Evolutionary conservation across 2,888 invertebrate genomes (phyloP).

Genomic region (Ditylenchus weischeri): DNA sequence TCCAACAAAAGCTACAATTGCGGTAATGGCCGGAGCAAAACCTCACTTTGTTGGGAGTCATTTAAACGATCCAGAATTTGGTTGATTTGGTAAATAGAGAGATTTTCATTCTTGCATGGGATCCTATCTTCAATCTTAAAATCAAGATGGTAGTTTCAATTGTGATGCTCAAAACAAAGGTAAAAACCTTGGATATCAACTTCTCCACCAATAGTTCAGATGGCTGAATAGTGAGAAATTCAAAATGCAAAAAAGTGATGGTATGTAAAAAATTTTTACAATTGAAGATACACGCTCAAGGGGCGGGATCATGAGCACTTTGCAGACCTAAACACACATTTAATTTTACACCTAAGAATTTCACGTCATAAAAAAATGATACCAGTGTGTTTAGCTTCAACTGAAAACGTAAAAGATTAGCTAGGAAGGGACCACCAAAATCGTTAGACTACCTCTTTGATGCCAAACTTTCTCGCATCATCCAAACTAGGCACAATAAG

Average conservation of each 20-base stretch:
- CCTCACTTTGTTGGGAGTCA: slow-evolving; percentile 11
- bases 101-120: slow-evolving; percentile 6
- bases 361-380: too few species aligned
- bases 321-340: slow-evolving; percentile 13
- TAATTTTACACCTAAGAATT: too few species aligned
- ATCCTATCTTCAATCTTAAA: slow-evolving; percentile 5
- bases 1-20: background rate
- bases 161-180: too few species aligned
- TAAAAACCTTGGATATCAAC: slow-evolving; percentile 10
- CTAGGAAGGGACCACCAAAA: too few species aligned
- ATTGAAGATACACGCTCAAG: slow-evolving; percentile 14
- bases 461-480: slow-evolving; percentile 19
- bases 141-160: too few species aligned
- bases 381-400: slow-evolving; percentile 16
- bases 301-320: slow-evolving; percentile 14
- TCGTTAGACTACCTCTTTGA: slow-evolving; percentile 21
- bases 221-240: slow-evolving; percentile 11
- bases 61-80: slow-evolving; percentile 17
- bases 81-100: slow-evolving; percentile 19
- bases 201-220: slow-evolving; percentile 20
- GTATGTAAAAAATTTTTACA: background rate
- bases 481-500: slow-evolving; percentile 23
- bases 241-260: background rate
- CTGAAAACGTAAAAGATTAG: slow-evolving; percentile 13
- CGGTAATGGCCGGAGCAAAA: background rate